Evolutionary conservation across 2,888 invertebrate genomes (phyloP).

Genomic region (Mylabris sibirica): DNA sequence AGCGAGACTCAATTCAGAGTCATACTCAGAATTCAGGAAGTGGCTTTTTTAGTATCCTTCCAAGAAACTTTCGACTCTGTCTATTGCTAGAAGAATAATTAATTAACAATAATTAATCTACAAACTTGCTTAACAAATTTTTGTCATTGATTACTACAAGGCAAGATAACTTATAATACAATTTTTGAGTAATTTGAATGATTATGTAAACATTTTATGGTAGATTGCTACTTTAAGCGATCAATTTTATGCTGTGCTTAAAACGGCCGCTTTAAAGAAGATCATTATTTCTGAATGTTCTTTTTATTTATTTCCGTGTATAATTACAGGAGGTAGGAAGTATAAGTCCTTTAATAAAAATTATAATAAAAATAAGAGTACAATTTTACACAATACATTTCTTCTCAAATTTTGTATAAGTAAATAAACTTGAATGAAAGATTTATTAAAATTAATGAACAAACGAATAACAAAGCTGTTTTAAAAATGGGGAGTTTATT

Average conservation of each 20-base stretch:
- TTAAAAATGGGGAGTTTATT: no score
- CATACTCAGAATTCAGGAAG: no score
- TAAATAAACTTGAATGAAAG: not conserved
- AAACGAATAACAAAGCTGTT: not conserved
- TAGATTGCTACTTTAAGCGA: not conserved
- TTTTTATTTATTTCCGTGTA: not conserved
- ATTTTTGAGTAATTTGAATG: no score
- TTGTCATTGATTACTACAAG: no score
- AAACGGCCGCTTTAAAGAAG: not conserved
- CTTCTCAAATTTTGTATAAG: not conserved
- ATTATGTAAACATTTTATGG: no score
- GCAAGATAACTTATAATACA: no score
- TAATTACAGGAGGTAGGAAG: not conserved
- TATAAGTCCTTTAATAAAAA: not conserved
- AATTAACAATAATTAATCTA: no score
- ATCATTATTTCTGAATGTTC: not conserved
- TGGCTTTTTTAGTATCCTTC: no score
- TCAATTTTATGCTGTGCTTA: not conserved
- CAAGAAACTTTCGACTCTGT: no score
- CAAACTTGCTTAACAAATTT: no score
- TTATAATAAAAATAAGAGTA: not conserved
- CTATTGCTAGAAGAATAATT: no score
- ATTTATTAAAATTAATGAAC: not conserved
- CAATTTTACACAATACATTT: not conserved
- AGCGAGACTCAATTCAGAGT: no score